Evolutionary conservation across 2,797 vertebrate species (phyloP).

Genomic region (Cossypha heuglini): DNA sequence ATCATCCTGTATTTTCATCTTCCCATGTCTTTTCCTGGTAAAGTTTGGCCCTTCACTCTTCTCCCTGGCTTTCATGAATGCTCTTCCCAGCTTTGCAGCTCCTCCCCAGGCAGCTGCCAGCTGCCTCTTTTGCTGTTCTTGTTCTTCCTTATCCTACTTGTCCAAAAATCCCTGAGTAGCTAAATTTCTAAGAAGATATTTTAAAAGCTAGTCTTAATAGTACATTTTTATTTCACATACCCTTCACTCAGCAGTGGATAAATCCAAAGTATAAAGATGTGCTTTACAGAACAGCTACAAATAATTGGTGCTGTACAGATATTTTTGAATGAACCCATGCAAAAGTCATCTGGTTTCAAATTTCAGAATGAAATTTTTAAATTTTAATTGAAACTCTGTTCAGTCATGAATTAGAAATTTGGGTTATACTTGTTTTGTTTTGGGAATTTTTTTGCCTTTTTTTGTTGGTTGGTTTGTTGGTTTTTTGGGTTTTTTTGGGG

Average conservation of each 20-base stretch:
- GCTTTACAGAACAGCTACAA: neutral
- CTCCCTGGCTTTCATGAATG: accelerated
- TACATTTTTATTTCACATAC: neutral
- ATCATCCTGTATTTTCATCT: neutral
- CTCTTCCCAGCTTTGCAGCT: neutral
- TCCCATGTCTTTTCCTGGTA: neutral
- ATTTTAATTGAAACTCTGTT: neutral
- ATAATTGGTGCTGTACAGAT: neutral
- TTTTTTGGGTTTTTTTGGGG: too few species aligned
- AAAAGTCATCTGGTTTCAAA: neutral
- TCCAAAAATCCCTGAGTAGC: neutral
- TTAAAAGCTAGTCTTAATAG: neutral
- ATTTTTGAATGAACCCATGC: neutral
- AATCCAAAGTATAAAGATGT: neutral
- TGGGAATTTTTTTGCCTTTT: neutral
- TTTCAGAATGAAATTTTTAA: neutral
- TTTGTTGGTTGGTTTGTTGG: neutral
- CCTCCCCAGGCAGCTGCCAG: neutral
- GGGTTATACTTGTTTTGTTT: neutral
- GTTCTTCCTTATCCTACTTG: neutral
- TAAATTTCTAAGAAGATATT: neutral
- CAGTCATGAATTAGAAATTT: neutral
- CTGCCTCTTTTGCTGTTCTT: slow-evolving; percentile 8
- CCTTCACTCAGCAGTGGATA: neutral
- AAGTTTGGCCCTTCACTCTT: neutral